These are phyloP conservation scores for Epizoanthus illoricatus DNA, from an alignment of 92 coral and sea anemone species.

Conservation along the genomic window DNA sequence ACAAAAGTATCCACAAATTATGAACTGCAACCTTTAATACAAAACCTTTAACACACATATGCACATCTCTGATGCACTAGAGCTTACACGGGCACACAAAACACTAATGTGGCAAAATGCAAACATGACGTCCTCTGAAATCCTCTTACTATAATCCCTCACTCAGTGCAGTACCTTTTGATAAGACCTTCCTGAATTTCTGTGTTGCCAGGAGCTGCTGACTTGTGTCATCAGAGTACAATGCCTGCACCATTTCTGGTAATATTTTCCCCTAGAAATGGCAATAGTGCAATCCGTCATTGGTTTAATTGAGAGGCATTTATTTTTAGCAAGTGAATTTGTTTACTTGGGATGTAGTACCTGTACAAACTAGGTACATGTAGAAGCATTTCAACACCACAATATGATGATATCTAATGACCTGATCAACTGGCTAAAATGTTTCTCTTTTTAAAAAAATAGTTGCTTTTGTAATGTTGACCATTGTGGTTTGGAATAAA, in stretches of 20 bases:
- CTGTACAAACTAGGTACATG: too few species aligned
- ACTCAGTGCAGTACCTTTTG: constrained; percentile 70
- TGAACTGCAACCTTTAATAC: neutral
- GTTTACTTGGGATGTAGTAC: too few species aligned
- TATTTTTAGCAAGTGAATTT: too few species aligned
- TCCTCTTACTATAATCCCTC: neutral
- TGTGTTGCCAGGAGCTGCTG: constrained; percentile 89
- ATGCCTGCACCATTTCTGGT: constrained; percentile 82
- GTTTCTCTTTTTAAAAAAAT: too few species aligned
- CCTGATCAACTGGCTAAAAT: too few species aligned
- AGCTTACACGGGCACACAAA: neutral
- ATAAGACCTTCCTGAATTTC: constrained; percentile 85
- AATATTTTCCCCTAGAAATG: constrained; percentile 51
- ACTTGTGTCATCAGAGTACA: constrained; percentile 76
- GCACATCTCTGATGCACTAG: neutral
- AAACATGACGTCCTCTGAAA: neutral
- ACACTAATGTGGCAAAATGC: neutral
- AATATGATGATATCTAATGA: too few species aligned
- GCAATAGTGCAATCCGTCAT: neutral
- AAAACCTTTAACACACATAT: neutral
- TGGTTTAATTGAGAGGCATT: too few species aligned
- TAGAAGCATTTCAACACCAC: too few species aligned
- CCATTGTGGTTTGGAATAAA: too few species aligned
- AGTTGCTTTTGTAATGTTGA: too few species aligned
- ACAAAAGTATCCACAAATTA: neutral